Evolutionary conservation across 2,797 vertebrate species (phyloP).

Genomic region (Notoglanidium macrostoma): DNA sequence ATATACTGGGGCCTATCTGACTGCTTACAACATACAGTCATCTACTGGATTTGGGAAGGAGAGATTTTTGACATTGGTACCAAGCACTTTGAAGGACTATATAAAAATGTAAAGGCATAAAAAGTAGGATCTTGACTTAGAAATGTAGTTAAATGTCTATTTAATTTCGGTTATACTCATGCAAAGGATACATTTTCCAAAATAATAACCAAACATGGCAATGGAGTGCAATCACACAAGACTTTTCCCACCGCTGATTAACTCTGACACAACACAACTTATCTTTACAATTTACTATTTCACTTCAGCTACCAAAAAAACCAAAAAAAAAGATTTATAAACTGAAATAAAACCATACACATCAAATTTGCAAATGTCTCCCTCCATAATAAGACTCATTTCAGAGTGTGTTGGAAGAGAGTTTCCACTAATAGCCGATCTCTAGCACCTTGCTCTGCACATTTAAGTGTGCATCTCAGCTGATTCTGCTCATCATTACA

Average conservation of each 20-base stretch:
- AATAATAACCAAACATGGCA: neutral
- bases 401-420: neutral
- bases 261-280: neutral
- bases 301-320: neutral
- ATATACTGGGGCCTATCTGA: neutral
- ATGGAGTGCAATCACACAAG: no score
- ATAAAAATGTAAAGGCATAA: neutral
- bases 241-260: neutral
- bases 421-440: neutral
- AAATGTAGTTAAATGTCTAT: neutral
- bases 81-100: neutral
- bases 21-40: neutral
- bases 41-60: neutral
- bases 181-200: neutral
- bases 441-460: neutral
- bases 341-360: neutral
- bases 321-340: neutral
- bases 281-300: neutral
- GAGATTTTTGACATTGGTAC: neutral
- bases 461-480: neutral
- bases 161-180: neutral
- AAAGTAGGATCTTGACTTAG: neutral
- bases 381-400: neutral
- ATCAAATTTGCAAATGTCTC: neutral
- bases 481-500: conserved; percentile 11